phyloP scores from a whole-genome alignment of 2,888 invertebrate genomes.

The Rotaria magnacalcarata region DNA sequence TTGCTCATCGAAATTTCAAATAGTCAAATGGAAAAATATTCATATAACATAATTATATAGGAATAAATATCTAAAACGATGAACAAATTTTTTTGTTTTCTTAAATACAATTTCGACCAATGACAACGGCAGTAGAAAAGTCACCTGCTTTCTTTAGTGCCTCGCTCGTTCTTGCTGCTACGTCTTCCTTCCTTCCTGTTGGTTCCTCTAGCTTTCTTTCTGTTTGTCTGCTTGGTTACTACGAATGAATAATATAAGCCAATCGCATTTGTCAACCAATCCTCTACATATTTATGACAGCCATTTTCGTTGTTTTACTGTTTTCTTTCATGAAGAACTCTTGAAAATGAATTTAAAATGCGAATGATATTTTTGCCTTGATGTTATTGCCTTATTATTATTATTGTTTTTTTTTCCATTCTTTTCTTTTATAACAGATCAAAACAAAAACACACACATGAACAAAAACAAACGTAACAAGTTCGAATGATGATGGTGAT shows the following conservation, averaged over 20 bases:
- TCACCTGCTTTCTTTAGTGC: constrained; percentile 8
- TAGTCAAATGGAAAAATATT: neutral
- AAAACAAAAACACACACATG: constrained; percentile 18
- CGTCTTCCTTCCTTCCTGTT: neutral
- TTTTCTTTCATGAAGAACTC: neutral
- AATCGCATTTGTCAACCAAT: neutral
- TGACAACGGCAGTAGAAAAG: neutral
- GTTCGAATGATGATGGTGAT: constrained; percentile 18
- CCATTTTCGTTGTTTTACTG: no score
- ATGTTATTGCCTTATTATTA: neutral
- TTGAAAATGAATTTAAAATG: neutral
- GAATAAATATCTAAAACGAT: neutral
- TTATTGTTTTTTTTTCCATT: neutral
- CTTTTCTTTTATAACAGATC: constrained; percentile 19
- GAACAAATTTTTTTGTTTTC: neutral
- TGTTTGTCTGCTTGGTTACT: constrained; percentile 7
- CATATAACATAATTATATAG: neutral
- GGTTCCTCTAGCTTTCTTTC: neutral
- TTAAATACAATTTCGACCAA: neutral
- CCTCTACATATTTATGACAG: neutral
- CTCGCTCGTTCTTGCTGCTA: constrained; percentile 18
- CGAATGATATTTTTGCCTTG: neutral
- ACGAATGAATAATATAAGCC: neutral
- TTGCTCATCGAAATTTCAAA: constrained; percentile 1
- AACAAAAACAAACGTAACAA: constrained; percentile 26